These are phyloP conservation scores for Smittia aterrima DNA, from an alignment of 2,888 invertebrate species.

Conservation along the genomic window DNA sequence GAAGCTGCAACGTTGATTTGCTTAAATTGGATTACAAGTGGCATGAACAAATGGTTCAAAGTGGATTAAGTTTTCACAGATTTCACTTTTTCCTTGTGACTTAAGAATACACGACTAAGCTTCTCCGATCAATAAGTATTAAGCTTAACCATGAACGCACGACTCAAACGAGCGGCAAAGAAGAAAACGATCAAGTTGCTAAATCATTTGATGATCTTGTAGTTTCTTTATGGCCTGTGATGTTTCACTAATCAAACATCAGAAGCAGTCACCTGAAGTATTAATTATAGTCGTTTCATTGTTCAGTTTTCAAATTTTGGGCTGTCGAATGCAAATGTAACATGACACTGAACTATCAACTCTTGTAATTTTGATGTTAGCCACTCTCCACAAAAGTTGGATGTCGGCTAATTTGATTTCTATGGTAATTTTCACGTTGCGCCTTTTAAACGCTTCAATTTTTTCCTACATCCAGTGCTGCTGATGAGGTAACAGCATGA, in stretches of 20 bases:
- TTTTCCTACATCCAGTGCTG: background rate
- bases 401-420: conserved; percentile 15
- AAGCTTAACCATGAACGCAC: background rate
- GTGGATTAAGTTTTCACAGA: conserved; percentile 6
- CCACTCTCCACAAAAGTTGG: background rate
- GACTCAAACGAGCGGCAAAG: background rate
- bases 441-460: background rate
- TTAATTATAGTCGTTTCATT: conserved; percentile 21
- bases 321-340: conserved; percentile 9
- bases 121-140: background rate
- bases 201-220: background rate
- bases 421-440: background rate
- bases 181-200: background rate
- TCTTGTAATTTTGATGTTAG: background rate
- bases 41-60: conserved; percentile 7
- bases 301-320: background rate
- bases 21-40: conserved; percentile 1
- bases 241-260: conserved; percentile 19
- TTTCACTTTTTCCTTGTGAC: conserved; percentile 5
- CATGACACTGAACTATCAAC: conserved; percentile 36
- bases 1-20: background rate
- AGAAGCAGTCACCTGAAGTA: conserved; percentile 24
- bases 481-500: conserved; percentile 24
- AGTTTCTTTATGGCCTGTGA: background rate
- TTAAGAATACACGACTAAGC: background rate